These are phyloP conservation scores for Murina feae DNA, from an alignment of 2,113 vertebrate genomes.

Conservation along the genomic window DNA sequence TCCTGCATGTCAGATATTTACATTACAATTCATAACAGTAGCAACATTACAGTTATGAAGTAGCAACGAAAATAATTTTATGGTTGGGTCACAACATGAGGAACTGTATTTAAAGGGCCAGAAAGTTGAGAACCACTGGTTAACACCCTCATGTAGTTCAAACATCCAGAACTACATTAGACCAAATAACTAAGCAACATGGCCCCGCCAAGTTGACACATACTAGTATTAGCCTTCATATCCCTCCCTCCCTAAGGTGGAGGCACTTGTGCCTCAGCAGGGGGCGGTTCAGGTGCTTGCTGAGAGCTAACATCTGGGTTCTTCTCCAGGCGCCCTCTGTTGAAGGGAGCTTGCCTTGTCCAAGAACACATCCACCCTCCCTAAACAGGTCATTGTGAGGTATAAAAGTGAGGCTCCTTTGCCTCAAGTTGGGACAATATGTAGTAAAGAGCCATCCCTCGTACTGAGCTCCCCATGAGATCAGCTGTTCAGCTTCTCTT, in stretches of 20 bases:
- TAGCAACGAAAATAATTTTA: too few relatives aligned
- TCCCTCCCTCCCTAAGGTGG: background rate
- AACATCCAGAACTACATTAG: too few relatives aligned
- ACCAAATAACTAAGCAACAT: too few relatives aligned
- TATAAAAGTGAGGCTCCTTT: background rate
- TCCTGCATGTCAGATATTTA: too few relatives aligned
- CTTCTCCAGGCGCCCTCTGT: background rate
- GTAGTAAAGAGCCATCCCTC: background rate
- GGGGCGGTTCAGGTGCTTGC: background rate
- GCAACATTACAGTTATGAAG: too few relatives aligned
- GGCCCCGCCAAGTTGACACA: background rate
- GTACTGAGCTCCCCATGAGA: background rate
- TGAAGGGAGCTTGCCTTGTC: background rate
- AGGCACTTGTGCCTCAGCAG: background rate
- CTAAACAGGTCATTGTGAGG: background rate
- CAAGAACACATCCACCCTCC: background rate
- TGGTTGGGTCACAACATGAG: too few relatives aligned
- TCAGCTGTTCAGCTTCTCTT: background rate
- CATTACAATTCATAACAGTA: too few relatives aligned
- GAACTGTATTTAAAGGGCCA: too few relatives aligned
- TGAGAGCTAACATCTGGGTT: background rate
- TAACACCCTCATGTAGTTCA: too few relatives aligned
- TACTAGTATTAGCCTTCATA: background rate
- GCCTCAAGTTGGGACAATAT: background rate
- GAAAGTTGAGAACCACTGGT: too few relatives aligned